Conservation (phyloP, 2,888 invertebrate genomes). For the Rambutsinella grinnellia region DNA sequence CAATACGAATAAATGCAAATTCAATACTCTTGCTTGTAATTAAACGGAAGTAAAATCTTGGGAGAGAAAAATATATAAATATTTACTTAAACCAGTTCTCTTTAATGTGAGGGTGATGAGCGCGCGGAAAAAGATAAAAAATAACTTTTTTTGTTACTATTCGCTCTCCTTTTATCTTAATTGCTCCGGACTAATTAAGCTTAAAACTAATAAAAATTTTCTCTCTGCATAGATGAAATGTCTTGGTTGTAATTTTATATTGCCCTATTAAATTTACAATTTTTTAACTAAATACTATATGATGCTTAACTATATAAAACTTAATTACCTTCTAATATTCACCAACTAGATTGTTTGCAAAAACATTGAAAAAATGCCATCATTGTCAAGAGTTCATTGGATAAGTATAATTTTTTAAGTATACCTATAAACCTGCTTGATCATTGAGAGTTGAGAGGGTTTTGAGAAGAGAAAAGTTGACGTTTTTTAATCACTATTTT, state of each 20-base stretch:
- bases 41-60: not conserved
- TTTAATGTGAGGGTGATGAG: not conserved
- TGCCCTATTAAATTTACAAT: not conserved
- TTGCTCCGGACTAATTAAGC: not conserved
- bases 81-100: not conserved
- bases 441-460: not conserved
- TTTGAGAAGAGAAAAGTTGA: not conserved
- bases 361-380: conserved; percentile 48
- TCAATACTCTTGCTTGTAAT: no score
- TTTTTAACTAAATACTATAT: not conserved
- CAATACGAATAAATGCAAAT: no score
- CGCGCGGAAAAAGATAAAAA: not conserved
- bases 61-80: not conserved
- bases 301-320: conserved; percentile 3
- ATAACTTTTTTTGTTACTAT: not conserved
- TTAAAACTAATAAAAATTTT: conserved; percentile 28
- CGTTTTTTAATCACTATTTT: not conserved
- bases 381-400: conserved; percentile 33
- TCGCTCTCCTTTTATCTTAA: not conserved
- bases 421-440: not conserved
- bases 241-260: conserved; percentile 37
- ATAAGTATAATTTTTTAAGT: conserved; percentile 1
- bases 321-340: conserved; percentile 1
- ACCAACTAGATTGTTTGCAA: conserved; percentile 57
- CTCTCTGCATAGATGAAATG: conserved; percentile 55